These are phyloP conservation scores for Poecilia gillii DNA, from an alignment of 2,797 vertebrate species.

Conservation along the genomic window DNA sequence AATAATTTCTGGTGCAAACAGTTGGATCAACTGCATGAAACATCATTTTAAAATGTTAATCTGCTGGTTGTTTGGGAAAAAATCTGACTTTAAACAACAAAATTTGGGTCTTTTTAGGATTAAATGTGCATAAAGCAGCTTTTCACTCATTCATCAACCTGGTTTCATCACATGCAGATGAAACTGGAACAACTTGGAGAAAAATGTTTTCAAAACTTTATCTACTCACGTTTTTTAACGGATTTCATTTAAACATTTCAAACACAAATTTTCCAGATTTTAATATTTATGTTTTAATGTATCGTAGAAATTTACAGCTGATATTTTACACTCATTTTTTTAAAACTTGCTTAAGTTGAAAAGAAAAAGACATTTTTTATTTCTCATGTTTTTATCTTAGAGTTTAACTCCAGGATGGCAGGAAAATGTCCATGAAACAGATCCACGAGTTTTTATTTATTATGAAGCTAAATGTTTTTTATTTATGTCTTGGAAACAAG, in stretches of 20 bases:
- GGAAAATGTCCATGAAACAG: not conserved
- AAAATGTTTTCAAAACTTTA: not conserved
- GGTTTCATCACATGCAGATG: not conserved
- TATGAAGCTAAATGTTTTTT: not conserved
- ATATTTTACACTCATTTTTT: not conserved
- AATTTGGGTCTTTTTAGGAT: not conserved
- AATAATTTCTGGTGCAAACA: not conserved
- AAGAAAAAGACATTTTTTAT: not conserved
- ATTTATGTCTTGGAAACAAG: not conserved
- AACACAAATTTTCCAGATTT: not conserved
- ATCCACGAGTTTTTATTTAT: not conserved
- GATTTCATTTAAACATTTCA: not conserved
- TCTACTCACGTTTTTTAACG: not conserved
- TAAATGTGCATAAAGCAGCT: not conserved
- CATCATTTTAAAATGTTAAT: not conserved
- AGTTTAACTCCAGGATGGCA: not conserved
- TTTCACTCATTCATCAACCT: not conserved
- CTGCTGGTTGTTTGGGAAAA: not conserved
- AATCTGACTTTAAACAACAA: not conserved
- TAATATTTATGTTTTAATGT: not conserved
- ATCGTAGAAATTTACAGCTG: not conserved
- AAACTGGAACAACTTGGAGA: not conserved
- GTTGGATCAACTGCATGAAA: not conserved
- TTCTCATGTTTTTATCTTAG: not conserved
- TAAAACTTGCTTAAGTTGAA: not conserved